Evolutionary conservation across 2,113 vertebrate genomes (phyloP).

Genomic region (Rhinichthys klamathensis): DNA sequence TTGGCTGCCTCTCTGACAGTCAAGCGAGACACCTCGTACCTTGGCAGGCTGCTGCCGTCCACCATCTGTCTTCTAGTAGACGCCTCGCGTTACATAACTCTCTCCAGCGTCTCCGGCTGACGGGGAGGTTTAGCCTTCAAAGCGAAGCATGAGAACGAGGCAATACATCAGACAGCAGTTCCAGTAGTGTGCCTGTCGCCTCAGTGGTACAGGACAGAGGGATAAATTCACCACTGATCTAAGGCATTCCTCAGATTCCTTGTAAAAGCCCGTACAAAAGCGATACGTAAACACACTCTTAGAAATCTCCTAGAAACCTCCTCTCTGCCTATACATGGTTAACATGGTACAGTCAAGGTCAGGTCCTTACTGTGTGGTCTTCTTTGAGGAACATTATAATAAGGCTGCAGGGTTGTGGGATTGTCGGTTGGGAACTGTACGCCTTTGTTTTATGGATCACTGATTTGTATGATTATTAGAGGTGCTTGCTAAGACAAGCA

Average conservation of each 20-base stretch:
- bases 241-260: conserved; percentile 67
- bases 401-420: not conserved
- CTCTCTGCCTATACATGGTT: conserved; percentile 39
- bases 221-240: conserved; percentile 24
- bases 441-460: not conserved
- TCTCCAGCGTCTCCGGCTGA: conserved; percentile 32
- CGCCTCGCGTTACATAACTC: conserved; percentile 48
- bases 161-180: not conserved
- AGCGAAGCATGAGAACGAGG: conserved; percentile 4
- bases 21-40: conserved; percentile 30
- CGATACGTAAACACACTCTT: conserved; percentile 18
- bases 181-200: not conserved
- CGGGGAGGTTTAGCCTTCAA: not conserved
- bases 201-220: not conserved
- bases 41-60: conserved; percentile 54
- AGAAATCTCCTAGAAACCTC: conserved; percentile 20
- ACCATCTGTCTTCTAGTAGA: conserved; percentile 51
- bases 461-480: not conserved
- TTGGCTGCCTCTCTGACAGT: conserved; percentile 4
- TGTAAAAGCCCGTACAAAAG: conserved; percentile 51
- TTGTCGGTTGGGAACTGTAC: not conserved
- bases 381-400: not conserved
- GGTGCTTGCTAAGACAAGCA: not conserved
- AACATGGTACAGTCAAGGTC: not conserved
- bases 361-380: conserved; percentile 18